These are phyloP conservation scores for Mactromeris polynyma DNA, from an alignment of 2,888 invertebrate species.

Conservation along the genomic window DNA sequence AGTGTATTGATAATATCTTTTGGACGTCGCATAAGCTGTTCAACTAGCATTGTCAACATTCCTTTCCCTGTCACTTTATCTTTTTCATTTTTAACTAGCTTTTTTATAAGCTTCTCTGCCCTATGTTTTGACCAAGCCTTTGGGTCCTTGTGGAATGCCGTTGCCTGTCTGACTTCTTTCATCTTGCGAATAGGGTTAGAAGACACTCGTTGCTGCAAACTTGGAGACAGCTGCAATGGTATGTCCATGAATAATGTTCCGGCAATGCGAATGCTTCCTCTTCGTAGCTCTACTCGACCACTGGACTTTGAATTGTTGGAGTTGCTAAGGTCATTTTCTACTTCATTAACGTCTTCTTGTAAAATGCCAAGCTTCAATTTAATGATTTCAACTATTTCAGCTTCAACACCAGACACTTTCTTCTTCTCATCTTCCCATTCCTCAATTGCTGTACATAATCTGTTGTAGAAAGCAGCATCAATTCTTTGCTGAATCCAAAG, in stretches of 20 bases:
- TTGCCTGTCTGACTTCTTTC: background rate
- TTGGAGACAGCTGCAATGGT: constrained; percentile 23
- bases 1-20: constrained; percentile 58
- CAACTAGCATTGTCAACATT: constrained; percentile 57
- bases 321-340: constrained; percentile 45
- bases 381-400: constrained; percentile 63
- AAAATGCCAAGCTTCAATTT: constrained; percentile 72
- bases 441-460: constrained; percentile 62
- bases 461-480: constrained; percentile 60
- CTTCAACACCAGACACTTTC: constrained; percentile 56
- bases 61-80: constrained; percentile 23
- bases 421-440: constrained; percentile 68
- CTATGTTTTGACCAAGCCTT: constrained; percentile 53
- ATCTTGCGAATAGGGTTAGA: constrained; percentile 31
- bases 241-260: constrained; percentile 24
- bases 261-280: background rate
- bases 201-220: constrained; percentile 19
- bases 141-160: constrained; percentile 57
- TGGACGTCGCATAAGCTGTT: constrained; percentile 65
- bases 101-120: constrained; percentile 63
- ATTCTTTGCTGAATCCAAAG: constrained; percentile 61
- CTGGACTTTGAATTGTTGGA: background rate
- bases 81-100: constrained; percentile 56
- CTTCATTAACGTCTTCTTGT: constrained; percentile 64
- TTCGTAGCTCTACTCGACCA: background rate